Base-by-base conservation (phyloP, 37 sponge, comb jelly and placozoan genomes). In the Aphrocallistes beatrix region DNA sequence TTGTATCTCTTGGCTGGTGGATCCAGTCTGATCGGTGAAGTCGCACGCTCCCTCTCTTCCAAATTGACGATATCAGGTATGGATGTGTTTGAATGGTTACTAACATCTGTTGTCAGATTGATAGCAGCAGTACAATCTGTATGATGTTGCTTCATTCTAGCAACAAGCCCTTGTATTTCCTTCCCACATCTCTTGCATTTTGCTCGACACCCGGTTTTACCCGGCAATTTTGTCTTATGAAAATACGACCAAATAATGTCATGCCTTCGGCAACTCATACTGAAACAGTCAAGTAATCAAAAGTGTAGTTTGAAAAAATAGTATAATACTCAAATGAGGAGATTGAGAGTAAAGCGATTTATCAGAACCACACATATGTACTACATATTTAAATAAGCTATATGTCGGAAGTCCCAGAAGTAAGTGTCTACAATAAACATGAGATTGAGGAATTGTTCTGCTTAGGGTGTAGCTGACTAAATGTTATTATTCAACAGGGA, bases 1-100 rank as follows among this genome's bases (percentile, higher is more conserved):
- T 60, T 60, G 75, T 60, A 30, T 60, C 75, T 60, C 75, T 60
- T 60, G 10, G 75, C 75, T 60, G 75, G 75, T 60, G 75, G 75
- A 60, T 60, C 75, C 75, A 60, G 25, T 60, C 75, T 60, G 75
- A 60, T 60, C 75, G 75, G 75, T 32, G 75, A 60, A 60, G 34
- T 60, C 21, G 75, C 75, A 60, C 75, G 75, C n/a, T 60, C 75
- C 75, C 32, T 60, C 75, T 60, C 75, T 60, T 3, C 75, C 75
- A 60, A 60, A 60, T 60, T 60, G 75, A 60, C 75, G 75, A 60
- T 32, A 60, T 32, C 75, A 60, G 75, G 75, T 60, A 19, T 28
- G 75, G 75, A 30, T 28, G 75, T 60, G 75, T 60, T 60, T 60
- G 75, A 30, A 21, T 60, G 34, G 21, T 60, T 60, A 60, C 75